Conservation (phyloP, 2,113 vertebrate species). For the Amphiprion ocellaris region DNA sequence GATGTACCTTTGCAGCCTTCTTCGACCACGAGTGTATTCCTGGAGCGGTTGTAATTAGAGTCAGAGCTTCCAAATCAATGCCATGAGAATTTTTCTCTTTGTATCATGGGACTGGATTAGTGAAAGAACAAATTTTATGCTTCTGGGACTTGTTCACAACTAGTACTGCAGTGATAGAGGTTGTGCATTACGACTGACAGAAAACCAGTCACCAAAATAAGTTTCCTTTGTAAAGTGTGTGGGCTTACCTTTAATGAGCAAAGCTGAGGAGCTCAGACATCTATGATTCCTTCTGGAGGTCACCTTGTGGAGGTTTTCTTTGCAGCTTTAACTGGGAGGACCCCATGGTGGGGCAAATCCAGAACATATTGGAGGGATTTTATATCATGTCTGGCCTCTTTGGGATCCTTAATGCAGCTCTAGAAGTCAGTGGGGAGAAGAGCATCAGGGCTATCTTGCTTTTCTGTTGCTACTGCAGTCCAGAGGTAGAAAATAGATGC, state of each 20-base stretch:
- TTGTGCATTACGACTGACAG: not conserved
- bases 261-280: not conserved
- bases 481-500: not conserved
- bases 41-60: not conserved
- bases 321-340: not conserved
- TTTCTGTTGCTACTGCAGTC: not conserved
- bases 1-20: slow-evolving; percentile 15
- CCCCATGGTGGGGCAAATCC: not conserved
- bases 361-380: slow-evolving; percentile 1
- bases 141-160: not conserved
- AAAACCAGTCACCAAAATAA: not conserved
- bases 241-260: not conserved
- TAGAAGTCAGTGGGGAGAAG: not conserved
- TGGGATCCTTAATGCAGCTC: not conserved
- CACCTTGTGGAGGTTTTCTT: slow-evolving; percentile 12
- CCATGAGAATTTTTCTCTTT: not conserved
- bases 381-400: not conserved
- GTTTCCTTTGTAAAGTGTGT: not conserved
- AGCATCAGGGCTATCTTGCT: not conserved
- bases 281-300: not conserved
- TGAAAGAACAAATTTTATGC: not conserved
- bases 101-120: not conserved
- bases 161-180: not conserved
- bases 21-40: not conserved
- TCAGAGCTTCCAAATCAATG: slow-evolving; percentile 1